Evolutionary conservation across 2,888 invertebrate species (phyloP).

Genomic region (Andrena hattorfiana): DNA sequence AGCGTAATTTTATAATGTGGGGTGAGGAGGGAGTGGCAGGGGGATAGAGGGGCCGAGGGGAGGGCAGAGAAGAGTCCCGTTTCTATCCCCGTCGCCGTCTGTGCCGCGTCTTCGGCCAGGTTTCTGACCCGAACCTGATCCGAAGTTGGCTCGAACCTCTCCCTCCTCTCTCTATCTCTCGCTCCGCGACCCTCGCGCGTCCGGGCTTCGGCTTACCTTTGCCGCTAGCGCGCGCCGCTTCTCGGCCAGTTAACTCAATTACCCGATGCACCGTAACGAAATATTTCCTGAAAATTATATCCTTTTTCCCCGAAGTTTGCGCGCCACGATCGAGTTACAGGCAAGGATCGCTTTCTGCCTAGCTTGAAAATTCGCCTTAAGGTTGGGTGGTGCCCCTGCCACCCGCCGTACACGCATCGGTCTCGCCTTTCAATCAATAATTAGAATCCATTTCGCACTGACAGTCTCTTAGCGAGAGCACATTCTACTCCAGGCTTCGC

Average conservation of each 20-base stretch:
- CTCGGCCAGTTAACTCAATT: constrained; percentile 55
- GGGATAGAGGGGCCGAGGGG: background rate
- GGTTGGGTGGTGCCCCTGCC: background rate
- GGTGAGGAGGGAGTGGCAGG: background rate
- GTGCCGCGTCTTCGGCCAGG: constrained; percentile 53
- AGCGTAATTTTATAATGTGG: constrained; percentile 54
- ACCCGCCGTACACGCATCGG: background rate
- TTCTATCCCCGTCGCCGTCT: constrained; percentile 49
- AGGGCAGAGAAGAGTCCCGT: constrained; percentile 36
- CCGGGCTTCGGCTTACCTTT: constrained; percentile 50
- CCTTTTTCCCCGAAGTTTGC: constrained; percentile 29
- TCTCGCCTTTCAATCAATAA: too few species aligned
- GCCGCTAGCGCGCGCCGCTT: constrained; percentile 26
- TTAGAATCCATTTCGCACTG: too few species aligned
- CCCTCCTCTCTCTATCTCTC: constrained; percentile 17
- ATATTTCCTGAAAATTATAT: constrained; percentile 60
- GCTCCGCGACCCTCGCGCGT: constrained; percentile 8
- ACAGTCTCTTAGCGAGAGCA: too few species aligned
- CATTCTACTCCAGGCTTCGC: background rate
- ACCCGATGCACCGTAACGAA: constrained; percentile 52
- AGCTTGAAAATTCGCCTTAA: background rate
- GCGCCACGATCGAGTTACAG: constrained; percentile 32
- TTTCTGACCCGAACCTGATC: constrained; percentile 65
- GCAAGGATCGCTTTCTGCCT: background rate
- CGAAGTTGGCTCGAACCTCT: constrained; percentile 46